A percentile compares a stretch with the other conserved stretches of the same genome.
These are phyloP conservation scores for Procapra przewalskii DNA, from an alignment of 2,113 vertebrate genomes.

Conservation along the genomic window DNA sequence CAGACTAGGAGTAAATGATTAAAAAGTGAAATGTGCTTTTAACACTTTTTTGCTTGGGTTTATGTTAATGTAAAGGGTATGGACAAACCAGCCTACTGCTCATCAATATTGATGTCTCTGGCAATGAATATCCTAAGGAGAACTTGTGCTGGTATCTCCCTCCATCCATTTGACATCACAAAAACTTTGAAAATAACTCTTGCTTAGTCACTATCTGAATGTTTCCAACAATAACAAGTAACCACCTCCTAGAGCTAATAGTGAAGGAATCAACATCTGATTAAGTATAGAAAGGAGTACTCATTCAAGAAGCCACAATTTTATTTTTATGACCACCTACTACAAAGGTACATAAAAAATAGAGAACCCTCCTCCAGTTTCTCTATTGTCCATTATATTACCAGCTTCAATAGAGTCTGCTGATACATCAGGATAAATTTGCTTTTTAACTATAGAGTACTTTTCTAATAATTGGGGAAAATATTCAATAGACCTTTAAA, in stretches of 20 bases:
- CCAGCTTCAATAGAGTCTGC: not conserved
- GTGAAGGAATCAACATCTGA: not conserved
- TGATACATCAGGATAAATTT: not conserved
- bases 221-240: not conserved
- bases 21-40: conserved; percentile 20
- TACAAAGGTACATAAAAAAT: not conserved
- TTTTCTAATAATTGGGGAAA: not conserved
- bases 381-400: not conserved
- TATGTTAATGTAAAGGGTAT: not conserved
- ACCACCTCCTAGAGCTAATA: not conserved
- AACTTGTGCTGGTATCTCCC: not conserved
- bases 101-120: conserved; percentile 26
- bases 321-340: not conserved
- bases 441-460: not conserved
- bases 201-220: not conserved
- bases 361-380: not conserved
- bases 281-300: not conserved
- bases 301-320: not conserved
- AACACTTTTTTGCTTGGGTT: conserved; percentile 7
- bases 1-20: not conserved
- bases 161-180: not conserved
- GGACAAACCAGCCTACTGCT: not conserved
- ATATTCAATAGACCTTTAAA: not conserved
- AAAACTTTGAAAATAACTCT: not conserved
- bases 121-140: not conserved